Percentiles rank a stretch among this genome's conserved stretches.
phyloP scores from a whole-genome alignment of 2,888 invertebrate species.

The Eilema depressum region DNA sequence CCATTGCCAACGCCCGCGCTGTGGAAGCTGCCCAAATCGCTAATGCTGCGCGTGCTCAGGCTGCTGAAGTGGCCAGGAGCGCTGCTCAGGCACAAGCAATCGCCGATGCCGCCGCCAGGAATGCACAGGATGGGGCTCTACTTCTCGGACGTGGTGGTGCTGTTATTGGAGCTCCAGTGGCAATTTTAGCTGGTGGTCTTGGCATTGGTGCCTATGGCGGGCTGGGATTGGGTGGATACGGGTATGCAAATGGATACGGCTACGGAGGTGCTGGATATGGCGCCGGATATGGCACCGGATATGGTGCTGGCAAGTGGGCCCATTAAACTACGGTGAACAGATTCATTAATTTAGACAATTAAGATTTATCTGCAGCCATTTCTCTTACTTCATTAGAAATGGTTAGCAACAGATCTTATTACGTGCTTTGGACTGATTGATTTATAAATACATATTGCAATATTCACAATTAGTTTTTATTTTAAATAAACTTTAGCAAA shows the following conservation, averaged over 20 bases:
- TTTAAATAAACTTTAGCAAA: slow-evolving; percentile 64
- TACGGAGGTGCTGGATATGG: slow-evolving; percentile 13
- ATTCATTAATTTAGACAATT: slow-evolving; percentile 53
- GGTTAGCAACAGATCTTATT: slow-evolving; percentile 77
- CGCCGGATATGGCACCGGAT: slow-evolving; percentile 20
- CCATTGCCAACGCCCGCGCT: slow-evolving; percentile 79
- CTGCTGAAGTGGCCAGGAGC: slow-evolving; percentile 47
- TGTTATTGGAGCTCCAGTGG: too few relatives aligned
- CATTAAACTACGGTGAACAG: slow-evolving; percentile 42
- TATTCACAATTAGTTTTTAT: slow-evolving; percentile 61
- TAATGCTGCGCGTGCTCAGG: slow-evolving; percentile 55
- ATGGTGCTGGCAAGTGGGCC: slow-evolving; percentile 28
- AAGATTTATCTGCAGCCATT: slow-evolving; percentile 76
- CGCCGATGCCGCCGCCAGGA: slow-evolving; percentile 55
- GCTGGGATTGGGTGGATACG: slow-evolving; percentile 40
- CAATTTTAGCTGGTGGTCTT: slow-evolving; percentile 9
- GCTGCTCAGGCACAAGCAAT: slow-evolving; percentile 59
- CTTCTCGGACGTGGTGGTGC: slow-evolving; percentile 62
- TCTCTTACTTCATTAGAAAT: slow-evolving; percentile 72
- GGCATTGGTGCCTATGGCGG: slow-evolving; percentile 43
- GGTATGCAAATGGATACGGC: slow-evolving; percentile 8
- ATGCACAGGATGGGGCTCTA: slow-evolving; percentile 72
- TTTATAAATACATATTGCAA: slow-evolving; percentile 63
- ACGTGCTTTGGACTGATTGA: slow-evolving; percentile 62
- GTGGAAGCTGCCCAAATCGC: slow-evolving; percentile 81